Percentiles rank a stretch among this genome's conserved stretches.
These are phyloP conservation scores for Drosophila sechellia DNA, from an alignment of 1,140 invertebrate genomes.

Conservation along the genomic window DNA sequence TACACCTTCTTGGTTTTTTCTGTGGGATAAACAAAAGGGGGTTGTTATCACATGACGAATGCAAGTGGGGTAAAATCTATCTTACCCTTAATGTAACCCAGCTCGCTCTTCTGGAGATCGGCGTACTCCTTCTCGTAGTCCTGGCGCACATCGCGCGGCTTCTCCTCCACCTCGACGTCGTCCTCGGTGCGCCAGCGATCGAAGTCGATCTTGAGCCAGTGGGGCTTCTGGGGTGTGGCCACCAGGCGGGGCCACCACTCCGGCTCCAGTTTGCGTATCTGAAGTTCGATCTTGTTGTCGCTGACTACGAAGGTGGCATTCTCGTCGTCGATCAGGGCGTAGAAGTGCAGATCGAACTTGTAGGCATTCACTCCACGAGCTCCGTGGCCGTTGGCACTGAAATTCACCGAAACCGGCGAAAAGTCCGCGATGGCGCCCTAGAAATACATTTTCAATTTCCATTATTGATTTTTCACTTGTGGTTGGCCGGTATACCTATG, in stretches of 20 bases:
- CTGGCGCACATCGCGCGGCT: conserved; percentile 88
- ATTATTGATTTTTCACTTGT: conserved; percentile 67
- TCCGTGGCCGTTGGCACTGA: conserved; percentile 88
- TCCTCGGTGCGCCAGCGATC: conserved; percentile 92
- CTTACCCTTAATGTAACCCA: conserved; percentile 91
- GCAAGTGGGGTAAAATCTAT: neutral
- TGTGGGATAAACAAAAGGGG: conserved; percentile 39
- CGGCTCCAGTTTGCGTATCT: conserved; percentile 88
- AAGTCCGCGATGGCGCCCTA: conserved; percentile 84
- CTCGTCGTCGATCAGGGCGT: conserved; percentile 88
- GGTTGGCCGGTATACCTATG: neutral
- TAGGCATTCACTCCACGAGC: conserved; percentile 90
- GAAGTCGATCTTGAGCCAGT: conserved; percentile 96
- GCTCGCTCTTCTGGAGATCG: conserved; percentile 91
- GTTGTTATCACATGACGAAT: neutral
- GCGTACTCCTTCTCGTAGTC: conserved; percentile 92
- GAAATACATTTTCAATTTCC: conserved; percentile 2
- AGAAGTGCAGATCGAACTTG: conserved; percentile 90
- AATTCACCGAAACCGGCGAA: conserved; percentile 87
- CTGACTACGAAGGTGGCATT: conserved; percentile 86
- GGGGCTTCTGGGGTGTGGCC: conserved; percentile 91
- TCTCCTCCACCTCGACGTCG: conserved; percentile 87
- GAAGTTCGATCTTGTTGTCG: conserved; percentile 91
- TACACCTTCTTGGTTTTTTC: conserved; percentile 94
- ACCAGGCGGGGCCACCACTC: conserved; percentile 94